phyloP scores from a whole-genome alignment of 2,113 vertebrate genomes.

The Scatophagus argus region DNA sequence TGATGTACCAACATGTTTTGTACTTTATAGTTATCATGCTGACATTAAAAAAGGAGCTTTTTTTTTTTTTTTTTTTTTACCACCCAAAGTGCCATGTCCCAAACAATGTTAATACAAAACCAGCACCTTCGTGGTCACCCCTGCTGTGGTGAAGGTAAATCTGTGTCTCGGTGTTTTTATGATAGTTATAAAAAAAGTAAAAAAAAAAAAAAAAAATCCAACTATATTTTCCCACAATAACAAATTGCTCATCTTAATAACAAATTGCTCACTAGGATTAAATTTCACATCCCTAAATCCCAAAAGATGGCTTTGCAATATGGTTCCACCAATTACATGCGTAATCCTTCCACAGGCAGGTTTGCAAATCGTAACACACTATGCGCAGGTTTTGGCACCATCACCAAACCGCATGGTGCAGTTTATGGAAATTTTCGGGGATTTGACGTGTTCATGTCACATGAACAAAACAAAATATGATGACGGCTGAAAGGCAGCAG shows the following conservation, averaged over 20 bases:
- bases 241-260: slow-evolving; percentile 44
- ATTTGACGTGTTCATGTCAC: slow-evolving; percentile 2
- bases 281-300: slow-evolving; percentile 65
- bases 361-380: slow-evolving; percentile 30
- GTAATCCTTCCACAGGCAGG: slow-evolving; percentile 62
- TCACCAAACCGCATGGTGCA: slow-evolving; percentile 16
- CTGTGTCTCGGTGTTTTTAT: slow-evolving; percentile 10
- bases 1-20: too few species aligned
- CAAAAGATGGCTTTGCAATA: slow-evolving; percentile 43
- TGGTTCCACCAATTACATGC: slow-evolving; percentile 54
- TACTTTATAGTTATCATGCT: too few species aligned
- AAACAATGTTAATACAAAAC: too few species aligned
- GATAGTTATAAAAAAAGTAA: too few species aligned
- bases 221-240: slow-evolving; percentile 39
- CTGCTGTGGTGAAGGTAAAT: slow-evolving; percentile 6
- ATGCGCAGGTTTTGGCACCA: slow-evolving; percentile 17
- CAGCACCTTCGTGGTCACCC: too few species aligned
- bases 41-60: too few species aligned
- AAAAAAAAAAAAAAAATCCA: slow-evolving; percentile 12
- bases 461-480: slow-evolving; percentile 16
- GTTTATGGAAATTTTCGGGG: slow-evolving; percentile 8
- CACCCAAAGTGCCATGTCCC: too few species aligned
- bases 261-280: slow-evolving; percentile 65
- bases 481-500: background rate
- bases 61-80: too few species aligned